A percentile compares a stretch with the other conserved stretches of the same genome.
phyloP scores from a whole-genome alignment of 2,113 vertebrate species.

The Coturnix japonica region DNA sequence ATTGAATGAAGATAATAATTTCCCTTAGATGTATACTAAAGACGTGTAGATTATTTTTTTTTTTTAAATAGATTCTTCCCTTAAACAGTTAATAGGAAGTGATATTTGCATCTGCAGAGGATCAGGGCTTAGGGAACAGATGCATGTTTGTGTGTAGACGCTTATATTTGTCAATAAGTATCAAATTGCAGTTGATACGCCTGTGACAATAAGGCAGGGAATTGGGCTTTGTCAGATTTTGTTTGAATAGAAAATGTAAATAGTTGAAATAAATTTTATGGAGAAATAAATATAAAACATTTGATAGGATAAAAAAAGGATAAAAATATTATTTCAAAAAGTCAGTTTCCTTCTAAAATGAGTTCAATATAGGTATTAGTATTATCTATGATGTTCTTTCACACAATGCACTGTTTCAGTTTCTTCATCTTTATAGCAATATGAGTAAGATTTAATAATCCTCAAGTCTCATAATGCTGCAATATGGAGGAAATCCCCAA shows the following conservation, averaged over 20 bases:
- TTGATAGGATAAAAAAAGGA: not conserved
- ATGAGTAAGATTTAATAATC: not conserved
- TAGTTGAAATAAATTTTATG: not conserved
- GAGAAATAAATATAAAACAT: not conserved
- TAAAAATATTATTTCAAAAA: not conserved
- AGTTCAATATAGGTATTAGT: not conserved
- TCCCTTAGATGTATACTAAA: not conserved
- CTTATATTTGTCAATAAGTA: not conserved
- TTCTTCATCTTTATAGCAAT: not conserved
- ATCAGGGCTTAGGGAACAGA: not conserved
- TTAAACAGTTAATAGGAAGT: not conserved
- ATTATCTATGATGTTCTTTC: too few species aligned
- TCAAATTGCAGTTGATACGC: not conserved
- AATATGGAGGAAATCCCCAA: not conserved
- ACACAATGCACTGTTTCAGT: not conserved
- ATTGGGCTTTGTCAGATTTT: not conserved
- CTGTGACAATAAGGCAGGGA: not conserved
- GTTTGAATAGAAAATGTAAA: not conserved
- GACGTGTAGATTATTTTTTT: not conserved
- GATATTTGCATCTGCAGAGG: not conserved
- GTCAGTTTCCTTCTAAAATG: not conserved
- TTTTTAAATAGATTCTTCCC: not conserved
- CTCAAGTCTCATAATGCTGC: not conserved
- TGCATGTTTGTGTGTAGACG: not conserved
- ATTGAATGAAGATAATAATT: not conserved